phyloP scores from a whole-genome alignment of 2,888 invertebrate genomes.

The Cantharis rustica region DNA sequence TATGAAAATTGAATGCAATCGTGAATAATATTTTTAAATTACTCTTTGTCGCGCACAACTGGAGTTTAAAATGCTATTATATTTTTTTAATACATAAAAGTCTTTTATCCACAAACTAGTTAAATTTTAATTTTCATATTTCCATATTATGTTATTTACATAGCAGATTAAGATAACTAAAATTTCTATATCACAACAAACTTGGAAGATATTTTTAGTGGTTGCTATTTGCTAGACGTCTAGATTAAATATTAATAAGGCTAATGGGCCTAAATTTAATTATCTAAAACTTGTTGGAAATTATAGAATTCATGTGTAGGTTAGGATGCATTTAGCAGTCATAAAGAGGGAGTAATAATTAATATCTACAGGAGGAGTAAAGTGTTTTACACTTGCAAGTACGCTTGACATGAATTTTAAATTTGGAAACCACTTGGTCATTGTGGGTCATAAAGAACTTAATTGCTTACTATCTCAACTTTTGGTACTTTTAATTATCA shows the following conservation, averaged over 20 bases:
- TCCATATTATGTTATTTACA: neutral
- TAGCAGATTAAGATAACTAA: neutral
- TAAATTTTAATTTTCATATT: neutral
- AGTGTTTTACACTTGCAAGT: neutral
- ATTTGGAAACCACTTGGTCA: neutral
- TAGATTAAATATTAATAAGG: neutral
- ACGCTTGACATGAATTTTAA: neutral
- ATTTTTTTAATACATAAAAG: neutral
- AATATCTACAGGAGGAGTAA: neutral
- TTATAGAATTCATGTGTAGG: neutral
- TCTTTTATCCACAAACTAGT: neutral
- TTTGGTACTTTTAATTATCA: neutral
- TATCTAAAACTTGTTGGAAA: neutral
- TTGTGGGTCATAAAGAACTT: neutral
- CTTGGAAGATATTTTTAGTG: neutral
- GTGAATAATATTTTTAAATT: neutral
- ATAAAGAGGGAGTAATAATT: neutral
- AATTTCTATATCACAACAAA: neutral
- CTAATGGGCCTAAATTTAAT: neutral
- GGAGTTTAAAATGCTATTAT: neutral
- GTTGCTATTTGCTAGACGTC: neutral
- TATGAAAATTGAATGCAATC: neutral
- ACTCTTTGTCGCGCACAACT: neutral
- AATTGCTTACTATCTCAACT: neutral
- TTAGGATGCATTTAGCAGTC: neutral